Evolutionary conservation across 2,888 invertebrate species (phyloP).

Genomic region (Ennomos fuscantarius): DNA sequence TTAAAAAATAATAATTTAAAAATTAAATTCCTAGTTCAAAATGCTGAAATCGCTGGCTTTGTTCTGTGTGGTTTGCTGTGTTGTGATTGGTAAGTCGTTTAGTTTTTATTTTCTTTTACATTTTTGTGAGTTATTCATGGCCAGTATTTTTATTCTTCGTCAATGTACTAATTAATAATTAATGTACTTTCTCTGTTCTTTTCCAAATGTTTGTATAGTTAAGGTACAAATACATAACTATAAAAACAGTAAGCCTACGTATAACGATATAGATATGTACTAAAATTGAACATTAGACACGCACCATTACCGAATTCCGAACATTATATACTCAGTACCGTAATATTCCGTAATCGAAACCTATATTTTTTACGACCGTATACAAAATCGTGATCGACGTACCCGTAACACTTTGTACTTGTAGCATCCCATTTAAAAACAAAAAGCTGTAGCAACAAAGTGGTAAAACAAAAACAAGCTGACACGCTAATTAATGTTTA

Average conservation of each 20-base stretch:
- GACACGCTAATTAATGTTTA: slow-evolving; percentile 51
- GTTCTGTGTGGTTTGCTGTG: slow-evolving; percentile 69
- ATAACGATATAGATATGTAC: not conserved
- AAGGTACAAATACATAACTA: too few relatives aligned
- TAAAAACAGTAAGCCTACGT: too few relatives aligned
- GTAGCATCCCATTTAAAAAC: slow-evolving; percentile 31
- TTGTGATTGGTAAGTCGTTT: slow-evolving; percentile 69
- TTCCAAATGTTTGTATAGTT: too few relatives aligned
- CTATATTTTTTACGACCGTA: slow-evolving; percentile 16
- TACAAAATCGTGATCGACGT: slow-evolving; percentile 41
- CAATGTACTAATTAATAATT: too few relatives aligned
- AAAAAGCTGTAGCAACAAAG: slow-evolving; percentile 41
- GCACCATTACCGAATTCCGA: slow-evolving; percentile 7
- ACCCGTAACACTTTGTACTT: slow-evolving; percentile 24
- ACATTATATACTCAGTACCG: slow-evolving; percentile 3
- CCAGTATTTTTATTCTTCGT: too few relatives aligned
- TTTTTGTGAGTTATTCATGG: not conserved
- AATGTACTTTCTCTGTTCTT: too few relatives aligned
- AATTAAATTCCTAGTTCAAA: slow-evolving; percentile 42
- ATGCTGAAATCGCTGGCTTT: slow-evolving; percentile 73
- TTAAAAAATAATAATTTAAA: slow-evolving; percentile 26
- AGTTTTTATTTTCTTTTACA: slow-evolving; percentile 10
- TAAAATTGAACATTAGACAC: slow-evolving; percentile 4
- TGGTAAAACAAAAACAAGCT: slow-evolving; percentile 53
- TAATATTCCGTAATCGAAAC: slow-evolving; percentile 26